Evolutionary conservation across 2,888 invertebrate species (phyloP).

Genomic region (Callosobruchus maculatus): DNA sequence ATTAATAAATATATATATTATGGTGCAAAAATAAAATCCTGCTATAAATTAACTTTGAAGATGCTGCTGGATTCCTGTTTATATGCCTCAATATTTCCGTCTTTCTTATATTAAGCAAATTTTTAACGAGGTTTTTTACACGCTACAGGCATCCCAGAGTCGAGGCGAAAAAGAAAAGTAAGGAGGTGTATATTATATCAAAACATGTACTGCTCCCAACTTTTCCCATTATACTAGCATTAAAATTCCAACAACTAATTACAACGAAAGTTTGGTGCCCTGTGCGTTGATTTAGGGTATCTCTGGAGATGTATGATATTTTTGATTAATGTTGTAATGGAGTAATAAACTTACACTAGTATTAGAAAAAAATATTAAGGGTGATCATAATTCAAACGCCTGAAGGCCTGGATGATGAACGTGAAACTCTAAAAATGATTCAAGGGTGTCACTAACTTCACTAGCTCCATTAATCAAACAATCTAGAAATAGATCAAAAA

Average conservation of each 20-base stretch:
- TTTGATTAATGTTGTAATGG: neutral
- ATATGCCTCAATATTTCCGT: too few relatives aligned
- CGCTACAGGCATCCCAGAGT: neutral
- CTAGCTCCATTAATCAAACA: too few relatives aligned
- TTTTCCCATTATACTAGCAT: conserved; percentile 4
- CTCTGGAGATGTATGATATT: neutral
- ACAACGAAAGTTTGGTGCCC: neutral
- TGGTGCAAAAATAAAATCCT: too few relatives aligned
- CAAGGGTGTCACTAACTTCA: too few relatives aligned
- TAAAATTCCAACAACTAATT: conserved; percentile 2
- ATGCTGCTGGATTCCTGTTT: too few relatives aligned
- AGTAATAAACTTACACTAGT: neutral
- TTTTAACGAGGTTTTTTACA: neutral
- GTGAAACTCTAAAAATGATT: too few relatives aligned
- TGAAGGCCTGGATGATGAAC: too few relatives aligned
- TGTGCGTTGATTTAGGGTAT: neutral
- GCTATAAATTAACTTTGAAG: too few relatives aligned
- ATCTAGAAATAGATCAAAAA: too few relatives aligned
- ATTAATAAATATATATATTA: too few relatives aligned
- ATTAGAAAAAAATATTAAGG: too few relatives aligned
- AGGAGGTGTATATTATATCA: neutral
- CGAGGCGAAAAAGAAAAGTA: neutral
- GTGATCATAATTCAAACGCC: too few relatives aligned
- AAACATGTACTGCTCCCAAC: neutral
- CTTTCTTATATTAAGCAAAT: neutral